Evolutionary conservation across 2,797 vertebrate genomes (phyloP).

Genomic region (Melanotaenia parkinsoni): DNA sequence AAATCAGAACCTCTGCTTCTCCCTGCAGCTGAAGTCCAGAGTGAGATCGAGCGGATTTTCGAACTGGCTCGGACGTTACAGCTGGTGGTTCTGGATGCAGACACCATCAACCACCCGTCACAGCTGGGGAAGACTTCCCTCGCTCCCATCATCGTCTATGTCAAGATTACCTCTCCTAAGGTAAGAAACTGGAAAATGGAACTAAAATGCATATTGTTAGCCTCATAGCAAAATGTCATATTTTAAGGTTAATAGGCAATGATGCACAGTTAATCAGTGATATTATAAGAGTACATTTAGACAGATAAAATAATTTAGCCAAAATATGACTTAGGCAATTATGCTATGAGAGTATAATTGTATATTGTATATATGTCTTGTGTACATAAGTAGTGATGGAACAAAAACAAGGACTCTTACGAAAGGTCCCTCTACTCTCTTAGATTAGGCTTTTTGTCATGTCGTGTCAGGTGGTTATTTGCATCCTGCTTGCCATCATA

Average conservation of each 20-base stretch:
- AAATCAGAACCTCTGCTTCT: not conserved
- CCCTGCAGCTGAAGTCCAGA: conserved; percentile 94
- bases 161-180: conserved; percentile 98
- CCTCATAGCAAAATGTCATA: too few species aligned
- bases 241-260: too few species aligned
- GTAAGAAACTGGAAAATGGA: conserved; percentile 73
- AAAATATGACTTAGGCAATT: too few species aligned
- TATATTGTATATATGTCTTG: not conserved
- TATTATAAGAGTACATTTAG: too few species aligned
- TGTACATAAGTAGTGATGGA: not conserved
- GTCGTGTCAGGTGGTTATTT: not conserved
- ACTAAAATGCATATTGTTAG: not conserved
- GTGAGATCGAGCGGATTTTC: conserved; percentile 98
- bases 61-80: conserved; percentile 96
- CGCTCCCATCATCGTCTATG: conserved; percentile 96
- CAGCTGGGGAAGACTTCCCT: conserved; percentile 97
- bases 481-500: conserved; percentile 9
- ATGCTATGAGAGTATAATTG: too few species aligned
- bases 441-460: not conserved
- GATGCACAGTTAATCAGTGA: too few species aligned
- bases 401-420: conserved; percentile 11
- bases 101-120: conserved; percentile 98
- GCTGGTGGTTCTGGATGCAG: conserved; percentile 95
- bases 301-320: too few species aligned
- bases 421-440: not conserved